Percentiles rank a stretch among this genome's conserved stretches.
phyloP scores from a whole-genome alignment of 2,113 vertebrate species.

The Misgurnus anguillicaudatus region DNA sequence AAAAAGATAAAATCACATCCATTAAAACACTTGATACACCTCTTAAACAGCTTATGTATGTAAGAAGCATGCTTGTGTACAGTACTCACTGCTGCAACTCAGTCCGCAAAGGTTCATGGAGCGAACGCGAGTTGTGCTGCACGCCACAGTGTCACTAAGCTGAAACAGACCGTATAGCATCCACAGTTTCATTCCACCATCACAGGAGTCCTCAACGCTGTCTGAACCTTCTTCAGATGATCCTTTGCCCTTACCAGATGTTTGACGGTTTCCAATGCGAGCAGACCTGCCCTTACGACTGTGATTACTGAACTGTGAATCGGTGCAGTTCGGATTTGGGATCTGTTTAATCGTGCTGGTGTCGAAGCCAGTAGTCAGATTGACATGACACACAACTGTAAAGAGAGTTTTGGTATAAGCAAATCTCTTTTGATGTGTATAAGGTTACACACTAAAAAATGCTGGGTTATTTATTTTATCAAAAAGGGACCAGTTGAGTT shows the following conservation, averaged over 20 bases:
- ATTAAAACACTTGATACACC: neutral
- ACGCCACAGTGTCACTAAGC: slow-evolving; percentile 51
- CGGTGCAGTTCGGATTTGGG: neutral
- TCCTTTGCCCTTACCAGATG: neutral
- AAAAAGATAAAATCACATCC: neutral
- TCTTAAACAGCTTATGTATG: neutral
- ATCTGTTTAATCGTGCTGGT: slow-evolving; percentile 6
- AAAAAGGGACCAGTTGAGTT: too few species aligned
- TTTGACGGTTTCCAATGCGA: neutral
- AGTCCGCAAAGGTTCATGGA: slow-evolving; percentile 52
- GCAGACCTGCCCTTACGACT: neutral
- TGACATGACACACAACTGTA: slow-evolving; percentile 34
- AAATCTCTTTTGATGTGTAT: too few species aligned
- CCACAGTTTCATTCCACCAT: neutral
- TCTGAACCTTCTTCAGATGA: neutral
- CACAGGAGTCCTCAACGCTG: neutral
- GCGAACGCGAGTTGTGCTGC: slow-evolving; percentile 12
- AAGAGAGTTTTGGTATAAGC: neutral
- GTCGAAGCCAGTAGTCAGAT: slow-evolving; percentile 23
- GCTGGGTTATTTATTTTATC: too few species aligned
- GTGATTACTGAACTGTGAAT: neutral
- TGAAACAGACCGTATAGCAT: slow-evolving; percentile 62
- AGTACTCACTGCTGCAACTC: slow-evolving; percentile 54
- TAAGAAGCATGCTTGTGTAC: neutral
- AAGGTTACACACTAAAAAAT: too few species aligned